Evolutionary conservation across 2,888 invertebrate species (phyloP), one percentile per base, ranked within the genome.

Genomic region (Girardia tigrina): DNA sequence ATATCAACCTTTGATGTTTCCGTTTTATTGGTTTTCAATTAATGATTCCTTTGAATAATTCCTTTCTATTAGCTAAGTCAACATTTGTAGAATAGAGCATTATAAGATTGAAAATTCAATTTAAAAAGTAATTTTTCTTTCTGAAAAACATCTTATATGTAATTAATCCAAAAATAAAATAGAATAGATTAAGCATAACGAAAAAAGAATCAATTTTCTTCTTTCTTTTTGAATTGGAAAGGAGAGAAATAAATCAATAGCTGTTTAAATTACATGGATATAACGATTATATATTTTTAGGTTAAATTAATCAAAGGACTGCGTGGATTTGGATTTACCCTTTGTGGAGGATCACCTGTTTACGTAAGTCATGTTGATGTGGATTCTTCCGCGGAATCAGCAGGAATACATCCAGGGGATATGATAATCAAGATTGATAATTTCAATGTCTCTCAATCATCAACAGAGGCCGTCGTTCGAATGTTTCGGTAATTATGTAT

Each of bases 381-480:
- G 4, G 71, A 75, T 36, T 75, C 75, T 8, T 72, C 75, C 2
- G 72, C 75, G 12, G 29, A 75, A 26, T 73, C 26, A 29, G 75
- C 72, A 2, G 75, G 75, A 12, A 20, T 75, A 23, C 72, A 75
- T 20, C 29, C 71, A 14, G 75, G 75, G 20, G 75, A 75, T 71
- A 74, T 71, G 26, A 36, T 75, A 73, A 71, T 75, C 20, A 75
- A 75, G 42, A 75, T 75, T 42, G 75, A 75, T 20, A 29, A 71
- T n/a, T 29, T 75, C 36, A 75, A 75, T 36, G 75, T 75, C 4
- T 75, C 75, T 29, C 71, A 72, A 28, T 75, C 75, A 26, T 74
- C 70, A 20, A 75, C 75, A 14, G 75, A 75, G 8, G 71, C 28
- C 26, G 75, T 75, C 26, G 75, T 75, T 23, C 4, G 73, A 28